phyloP scores from a whole-genome alignment of 2,113 vertebrate genomes.

The Anhinga rufa region DNA sequence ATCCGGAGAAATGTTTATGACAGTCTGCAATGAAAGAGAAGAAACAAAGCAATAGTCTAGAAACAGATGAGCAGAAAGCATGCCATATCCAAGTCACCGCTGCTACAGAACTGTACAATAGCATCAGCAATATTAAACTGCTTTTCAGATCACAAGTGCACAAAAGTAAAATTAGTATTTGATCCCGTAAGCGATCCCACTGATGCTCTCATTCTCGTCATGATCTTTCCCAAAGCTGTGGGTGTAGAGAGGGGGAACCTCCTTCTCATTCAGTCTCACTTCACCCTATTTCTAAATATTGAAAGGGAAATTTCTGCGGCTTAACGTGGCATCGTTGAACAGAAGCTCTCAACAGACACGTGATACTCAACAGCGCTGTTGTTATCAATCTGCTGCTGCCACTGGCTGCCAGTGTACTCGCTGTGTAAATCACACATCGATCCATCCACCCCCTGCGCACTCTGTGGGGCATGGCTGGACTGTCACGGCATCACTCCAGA shows the following conservation, averaged over 20 bases:
- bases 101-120: neutral
- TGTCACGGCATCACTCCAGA: neutral
- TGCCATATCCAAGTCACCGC: neutral
- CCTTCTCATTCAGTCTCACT: neutral
- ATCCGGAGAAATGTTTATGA: neutral
- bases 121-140: neutral
- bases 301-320: neutral
- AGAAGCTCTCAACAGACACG: neutral
- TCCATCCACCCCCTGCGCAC: neutral
- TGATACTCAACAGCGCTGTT: neutral
- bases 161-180: neutral
- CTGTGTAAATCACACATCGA: neutral
- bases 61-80: neutral
- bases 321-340: neutral
- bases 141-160: neutral
- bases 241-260: neutral
- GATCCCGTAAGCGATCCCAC: neutral
- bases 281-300: neutral
- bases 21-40: neutral
- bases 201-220: neutral
- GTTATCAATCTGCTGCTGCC: neutral
- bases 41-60: neutral
- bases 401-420: rapidly evolving
- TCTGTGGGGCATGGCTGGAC: neutral
- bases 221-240: neutral